Base-by-base conservation (phyloP, 2,797 vertebrate genomes). In the Hephaestus fuliginosus region DNA sequence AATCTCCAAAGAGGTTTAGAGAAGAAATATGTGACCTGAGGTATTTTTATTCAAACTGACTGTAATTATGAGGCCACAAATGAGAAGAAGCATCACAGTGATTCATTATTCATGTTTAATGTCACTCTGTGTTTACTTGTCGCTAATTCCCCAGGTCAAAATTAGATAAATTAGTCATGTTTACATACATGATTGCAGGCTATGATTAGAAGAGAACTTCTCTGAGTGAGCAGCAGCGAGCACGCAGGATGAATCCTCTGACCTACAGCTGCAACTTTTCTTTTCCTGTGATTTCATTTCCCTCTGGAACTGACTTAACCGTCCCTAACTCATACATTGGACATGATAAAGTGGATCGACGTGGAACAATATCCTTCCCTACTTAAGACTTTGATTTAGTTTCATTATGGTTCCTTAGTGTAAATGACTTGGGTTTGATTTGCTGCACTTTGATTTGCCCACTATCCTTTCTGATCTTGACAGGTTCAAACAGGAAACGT, bases 51-150 rank as follows among this genome's bases (percentile, higher is more conserved):
- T 75, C 56, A 62, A 78, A 77, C 85, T 49, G 62, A 33, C 46
- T 78, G 64, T 70, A 70, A 88, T 83, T 78, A 75, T 28, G 18
- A 72, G 63, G 60, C 74, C 73, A 48, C 58, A 28, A 75, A 77
- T 81, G 77, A 82, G 58, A 30, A 65, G 55, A 72, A 70, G 65
- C 72, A 56, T 55, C 20, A 57, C 18, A 56, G 28, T 75, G 78
- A 90, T 88, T 89, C 66, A 90, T 92, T 88, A 82, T 91, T 90
- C 85, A 88, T 71, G 53, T 76, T 79, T 68, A 72, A 80, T 80
- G 85, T 82, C 87, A 89, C 60, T 82, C 30, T 80, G 57, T 82
- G 65, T 91, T 91, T 90, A 82, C 66, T 85, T 84, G 72, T 76
- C 20, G 39, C 63, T 43, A 25, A 82, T 88, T 76, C 61, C 68